Evolutionary conservation across 2,888 invertebrate genomes (phyloP), one percentile per base, ranked within the genome.

Genomic region (Alentia gelatinosa): DNA sequence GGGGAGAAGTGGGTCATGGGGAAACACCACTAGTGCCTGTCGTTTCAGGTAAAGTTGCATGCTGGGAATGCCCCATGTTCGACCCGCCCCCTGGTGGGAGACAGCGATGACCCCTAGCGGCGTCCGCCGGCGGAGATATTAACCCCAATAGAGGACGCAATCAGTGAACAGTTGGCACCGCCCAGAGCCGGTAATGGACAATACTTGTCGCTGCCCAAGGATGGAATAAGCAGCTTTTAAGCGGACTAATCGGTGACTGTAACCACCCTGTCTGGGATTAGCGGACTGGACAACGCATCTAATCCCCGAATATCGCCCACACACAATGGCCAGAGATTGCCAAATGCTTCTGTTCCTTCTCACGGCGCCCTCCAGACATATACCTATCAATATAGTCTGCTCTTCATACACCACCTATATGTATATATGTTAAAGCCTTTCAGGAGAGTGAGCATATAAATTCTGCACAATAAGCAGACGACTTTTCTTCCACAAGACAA

Each of bases 161-260:
- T 74, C 74, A 74, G 74, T 23, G 35, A 33, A 23, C 74, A 23
- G 63, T 63, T n/a, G 63, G 15, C n/a, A n/a, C 63, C n/a, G 26
- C 33, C 74, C 33, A 33, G 30, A 9, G 33, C 33, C 33, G 1
- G 74, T 74, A 33, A 74, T 74, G 74, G 74, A 74, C 74, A 74
- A 74, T 74, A 74, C 74, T 33, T 74, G 74, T 74, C 74, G 7
- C 33, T 30, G 74, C 9, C 74, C 9, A 5, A 1, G 33, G 74
- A 35, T 23, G 74, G 74, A 4, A 9, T 74, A 74, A 74, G 74
- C 74, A 35, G 74, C 74, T 74, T 35, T 74, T 23, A 33, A 35
- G 74, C 33, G 74, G 23, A 30, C 74, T 74, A 74, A 74, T 63
- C 74, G 74, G 33, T 74, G 33, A 35, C 74, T 74, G 74, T 74